Percentiles rank a stretch among this genome's conserved stretches.
Evolutionary conservation across 2,113 vertebrate species (phyloP).

Genomic region (Zosterops lateralis): DNA sequence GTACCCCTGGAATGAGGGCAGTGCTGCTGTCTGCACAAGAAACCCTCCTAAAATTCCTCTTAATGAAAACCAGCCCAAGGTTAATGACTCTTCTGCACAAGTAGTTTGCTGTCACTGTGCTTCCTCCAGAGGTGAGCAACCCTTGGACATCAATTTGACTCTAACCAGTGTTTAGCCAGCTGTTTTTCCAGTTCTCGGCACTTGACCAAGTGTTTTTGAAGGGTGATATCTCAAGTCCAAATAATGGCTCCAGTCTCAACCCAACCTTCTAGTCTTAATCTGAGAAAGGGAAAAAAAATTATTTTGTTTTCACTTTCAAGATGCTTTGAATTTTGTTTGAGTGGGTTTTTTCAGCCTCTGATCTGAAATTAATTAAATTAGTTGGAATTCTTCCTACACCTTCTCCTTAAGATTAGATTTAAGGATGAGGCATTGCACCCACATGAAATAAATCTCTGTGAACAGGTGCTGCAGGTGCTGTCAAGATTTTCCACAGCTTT

Average conservation of each 20-base stretch:
- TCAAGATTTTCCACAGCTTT: neutral
- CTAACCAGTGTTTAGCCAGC: neutral
- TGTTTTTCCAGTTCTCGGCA: neutral
- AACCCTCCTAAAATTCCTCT: neutral
- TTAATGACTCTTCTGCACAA: neutral
- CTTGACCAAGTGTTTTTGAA: neutral
- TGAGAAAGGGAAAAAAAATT: too few species aligned
- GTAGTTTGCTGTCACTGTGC: neutral
- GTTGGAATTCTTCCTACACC: neutral
- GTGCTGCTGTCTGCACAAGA: neutral
- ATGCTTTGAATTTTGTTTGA: neutral
- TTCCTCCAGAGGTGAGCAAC: neutral
- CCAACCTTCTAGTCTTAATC: neutral
- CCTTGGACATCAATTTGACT: neutral
- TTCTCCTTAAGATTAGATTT: neutral
- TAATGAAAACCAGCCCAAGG: rapidly evolving
- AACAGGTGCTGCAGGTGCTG: neutral
- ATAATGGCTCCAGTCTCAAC: neutral
- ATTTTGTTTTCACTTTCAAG: neutral
- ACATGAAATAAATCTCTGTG: neutral
- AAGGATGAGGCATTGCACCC: neutral
- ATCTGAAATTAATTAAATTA: neutral
- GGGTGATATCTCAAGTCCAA: neutral
- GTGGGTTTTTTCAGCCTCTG: neutral
- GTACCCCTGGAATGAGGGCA: rapidly evolving